phyloP scores from a whole-genome alignment of 2,888 invertebrate species.

The Drosophila setosimentum region DNA sequence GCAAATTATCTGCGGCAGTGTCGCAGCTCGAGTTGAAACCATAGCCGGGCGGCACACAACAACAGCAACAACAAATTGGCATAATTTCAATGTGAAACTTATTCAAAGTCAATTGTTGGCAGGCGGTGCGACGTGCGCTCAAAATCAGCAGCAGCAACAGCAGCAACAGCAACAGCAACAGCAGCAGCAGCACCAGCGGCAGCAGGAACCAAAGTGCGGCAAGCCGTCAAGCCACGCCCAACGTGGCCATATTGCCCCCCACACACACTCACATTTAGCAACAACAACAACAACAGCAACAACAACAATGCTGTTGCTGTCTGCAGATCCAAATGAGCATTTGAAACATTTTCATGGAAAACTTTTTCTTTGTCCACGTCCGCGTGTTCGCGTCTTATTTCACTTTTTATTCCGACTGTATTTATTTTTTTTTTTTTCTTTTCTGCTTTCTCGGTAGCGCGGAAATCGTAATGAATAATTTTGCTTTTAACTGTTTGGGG shows the following conservation, averaged over 20 bases:
- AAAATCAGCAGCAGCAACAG: constrained; percentile 33
- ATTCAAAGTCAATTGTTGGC: constrained; percentile 75
- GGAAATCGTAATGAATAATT: constrained; percentile 81
- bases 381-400: constrained; percentile 45
- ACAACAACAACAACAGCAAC: constrained; percentile 17
- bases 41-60: constrained; percentile 37
- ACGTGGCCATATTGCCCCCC: constrained; percentile 18
- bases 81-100: constrained; percentile 77
- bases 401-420: constrained; percentile 15
- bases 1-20: constrained; percentile 69
- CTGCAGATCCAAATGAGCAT: constrained; percentile 68
- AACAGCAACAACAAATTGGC: constrained; percentile 64
- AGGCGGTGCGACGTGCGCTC: constrained; percentile 52
- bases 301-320: constrained; percentile 14
- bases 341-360: constrained; percentile 77
- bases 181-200: constrained; percentile 12
- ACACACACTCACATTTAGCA: constrained; percentile 27
- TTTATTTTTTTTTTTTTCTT: constrained; percentile 12
- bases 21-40: constrained; percentile 50
- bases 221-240: constrained; percentile 52
- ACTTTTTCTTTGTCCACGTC: constrained; percentile 62
- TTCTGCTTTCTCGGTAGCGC: constrained; percentile 52
- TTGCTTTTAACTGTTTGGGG: constrained; percentile 69
- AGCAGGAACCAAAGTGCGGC: constrained; percentile 31
- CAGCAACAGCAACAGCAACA: not conserved